phyloP scores from a whole-genome alignment of 1,140 invertebrate species.

The Stegodyphus dumicola region DNA sequence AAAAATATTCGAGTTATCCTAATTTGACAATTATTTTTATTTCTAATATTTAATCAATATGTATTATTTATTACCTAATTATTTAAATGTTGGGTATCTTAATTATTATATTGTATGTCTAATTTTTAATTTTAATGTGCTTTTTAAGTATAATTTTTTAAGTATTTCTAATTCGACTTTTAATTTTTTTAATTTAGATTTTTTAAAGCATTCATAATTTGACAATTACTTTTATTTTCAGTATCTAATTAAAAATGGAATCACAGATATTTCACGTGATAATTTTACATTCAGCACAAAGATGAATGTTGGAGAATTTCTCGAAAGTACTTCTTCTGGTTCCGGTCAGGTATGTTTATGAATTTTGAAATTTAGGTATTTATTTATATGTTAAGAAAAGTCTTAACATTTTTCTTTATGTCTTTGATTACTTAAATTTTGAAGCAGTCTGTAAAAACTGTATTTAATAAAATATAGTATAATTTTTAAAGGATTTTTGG shows the following conservation, averaged over 20 bases:
- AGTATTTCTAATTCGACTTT: not conserved
- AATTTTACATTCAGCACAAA: slow-evolving; percentile 94
- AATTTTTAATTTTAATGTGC: too few species aligned
- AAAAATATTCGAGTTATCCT: not conserved
- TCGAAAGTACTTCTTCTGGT: slow-evolving; percentile 72
- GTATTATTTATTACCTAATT: too few species aligned
- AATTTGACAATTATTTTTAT: not conserved
- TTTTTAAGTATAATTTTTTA: too few species aligned
- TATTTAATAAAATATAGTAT: too few species aligned
- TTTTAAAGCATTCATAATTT: too few species aligned
- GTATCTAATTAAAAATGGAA: slow-evolving; percentile 69
- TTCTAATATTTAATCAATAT: too few species aligned
- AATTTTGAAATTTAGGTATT: too few species aligned
- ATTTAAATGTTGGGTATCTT: too few species aligned
- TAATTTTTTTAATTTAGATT: not conserved
- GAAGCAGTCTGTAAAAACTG: too few species aligned
- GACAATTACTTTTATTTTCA: slow-evolving; percentile 55
- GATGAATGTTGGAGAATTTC: slow-evolving; percentile 87
- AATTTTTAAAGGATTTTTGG: too few species aligned
- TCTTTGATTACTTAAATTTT: not conserved
- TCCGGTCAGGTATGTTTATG: slow-evolving; percentile 62
- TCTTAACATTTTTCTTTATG: not conserved
- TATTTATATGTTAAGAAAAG: not conserved
- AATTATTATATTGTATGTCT: too few species aligned
- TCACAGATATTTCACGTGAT: slow-evolving; percentile 79